Conservation (phyloP, 2,888 invertebrate species). For the Litoditis marina region DNA sequence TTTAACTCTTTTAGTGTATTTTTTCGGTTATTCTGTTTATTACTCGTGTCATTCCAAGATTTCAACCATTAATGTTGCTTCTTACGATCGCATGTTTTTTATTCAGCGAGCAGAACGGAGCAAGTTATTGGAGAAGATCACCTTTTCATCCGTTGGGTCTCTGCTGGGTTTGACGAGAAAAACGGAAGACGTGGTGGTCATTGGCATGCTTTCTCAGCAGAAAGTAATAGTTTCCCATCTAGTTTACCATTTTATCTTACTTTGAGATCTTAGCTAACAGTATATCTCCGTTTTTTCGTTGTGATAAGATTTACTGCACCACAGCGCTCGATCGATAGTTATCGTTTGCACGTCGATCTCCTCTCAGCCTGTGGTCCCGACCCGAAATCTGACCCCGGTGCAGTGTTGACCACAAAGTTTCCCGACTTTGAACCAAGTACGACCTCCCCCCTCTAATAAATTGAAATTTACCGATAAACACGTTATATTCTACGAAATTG, state of each 20-base stretch:
- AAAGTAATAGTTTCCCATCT: too few species aligned
- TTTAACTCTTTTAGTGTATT: conserved; percentile 3
- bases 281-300: neutral
- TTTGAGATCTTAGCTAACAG: neutral
- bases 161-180: conserved; percentile 28
- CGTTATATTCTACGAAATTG: too few species aligned
- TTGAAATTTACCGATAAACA: too few species aligned
- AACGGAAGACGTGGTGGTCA: conserved; percentile 34
- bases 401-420: too few species aligned
- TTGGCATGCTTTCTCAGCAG: conserved; percentile 50
- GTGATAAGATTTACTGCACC: neutral
- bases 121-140: conserved; percentile 31
- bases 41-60: too few species aligned
- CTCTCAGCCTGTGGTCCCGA: too few species aligned
- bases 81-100: neutral
- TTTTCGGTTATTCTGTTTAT: neutral
- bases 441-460: too few species aligned
- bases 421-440: too few species aligned
- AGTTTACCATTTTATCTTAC: neutral
- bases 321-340: too few species aligned
- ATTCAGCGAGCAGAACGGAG: conserved; percentile 27
- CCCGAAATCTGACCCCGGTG: too few species aligned
- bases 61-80: neutral
- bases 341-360: too few species aligned
- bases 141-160: conserved; percentile 28